Evolutionary conservation across 2,888 invertebrate genomes (phyloP).

Genomic region (Autographa pulchrina): DNA sequence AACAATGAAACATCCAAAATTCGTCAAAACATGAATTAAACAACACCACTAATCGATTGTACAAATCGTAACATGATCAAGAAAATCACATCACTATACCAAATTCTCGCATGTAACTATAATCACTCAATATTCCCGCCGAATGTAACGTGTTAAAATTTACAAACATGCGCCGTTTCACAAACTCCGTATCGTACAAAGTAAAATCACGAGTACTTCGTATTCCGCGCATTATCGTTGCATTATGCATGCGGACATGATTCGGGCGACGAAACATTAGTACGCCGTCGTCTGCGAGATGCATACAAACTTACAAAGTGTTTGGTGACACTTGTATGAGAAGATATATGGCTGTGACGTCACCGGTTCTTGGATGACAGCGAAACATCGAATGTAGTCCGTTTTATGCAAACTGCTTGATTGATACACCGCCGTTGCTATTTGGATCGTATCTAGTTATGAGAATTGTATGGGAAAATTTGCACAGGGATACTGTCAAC

Average conservation of each 20-base stretch:
- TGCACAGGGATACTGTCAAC: conserved; percentile 12
- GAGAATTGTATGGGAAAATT: conserved; percentile 30
- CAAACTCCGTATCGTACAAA: conserved; percentile 41
- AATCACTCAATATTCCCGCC: conserved; percentile 26
- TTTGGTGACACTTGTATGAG: conserved; percentile 49
- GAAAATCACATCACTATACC: conserved; percentile 20
- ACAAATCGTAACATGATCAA: conserved; percentile 19
- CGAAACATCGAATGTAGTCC: conserved; percentile 24
- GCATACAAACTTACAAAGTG: conserved; percentile 80
- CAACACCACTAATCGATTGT: not conserved
- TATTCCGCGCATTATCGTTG: conserved; percentile 74
- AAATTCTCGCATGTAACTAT: conserved; percentile 18
- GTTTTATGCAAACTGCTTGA: conserved; percentile 44
- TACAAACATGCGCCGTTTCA: conserved; percentile 22
- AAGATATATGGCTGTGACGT: conserved; percentile 53
- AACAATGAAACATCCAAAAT: not conserved
- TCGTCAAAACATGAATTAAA: not conserved
- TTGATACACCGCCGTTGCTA: conserved; percentile 38
- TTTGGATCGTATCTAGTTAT: conserved; percentile 39
- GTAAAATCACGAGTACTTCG: conserved; percentile 60
- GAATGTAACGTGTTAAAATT: conserved; percentile 35
- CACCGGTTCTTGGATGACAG: conserved; percentile 24
- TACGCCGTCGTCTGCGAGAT: conserved; percentile 70
- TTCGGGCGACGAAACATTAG: conserved; percentile 83
- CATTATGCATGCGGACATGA: conserved; percentile 80